Evolutionary conservation across 2,888 invertebrate species (phyloP).

Genomic region (Leptodirus hochenwartii): DNA sequence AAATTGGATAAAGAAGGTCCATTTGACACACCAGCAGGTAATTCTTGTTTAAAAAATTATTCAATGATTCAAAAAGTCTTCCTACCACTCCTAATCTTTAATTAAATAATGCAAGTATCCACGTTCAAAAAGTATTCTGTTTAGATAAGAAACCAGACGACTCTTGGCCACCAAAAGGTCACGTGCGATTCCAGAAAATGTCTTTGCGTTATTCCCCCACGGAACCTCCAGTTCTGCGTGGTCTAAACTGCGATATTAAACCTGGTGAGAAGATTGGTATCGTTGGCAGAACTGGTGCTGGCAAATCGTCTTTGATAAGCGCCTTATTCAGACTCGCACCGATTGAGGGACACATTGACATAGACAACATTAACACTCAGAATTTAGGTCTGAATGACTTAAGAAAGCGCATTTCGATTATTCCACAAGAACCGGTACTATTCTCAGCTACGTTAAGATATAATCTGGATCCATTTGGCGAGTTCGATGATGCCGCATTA

Average conservation of each 20-base stretch:
- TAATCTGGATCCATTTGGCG: conserved; percentile 68
- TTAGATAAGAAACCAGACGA: conserved; percentile 4
- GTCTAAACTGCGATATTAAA: conserved; percentile 39
- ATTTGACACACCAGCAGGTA: conserved; percentile 31
- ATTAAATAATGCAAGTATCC: too few species aligned
- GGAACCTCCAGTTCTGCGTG: conserved; percentile 48
- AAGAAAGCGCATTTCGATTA: conserved; percentile 67
- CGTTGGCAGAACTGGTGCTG: conserved; percentile 75
- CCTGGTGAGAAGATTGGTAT: conserved; percentile 59
- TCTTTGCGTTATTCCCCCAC: conserved; percentile 42
- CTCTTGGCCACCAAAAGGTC: conserved; percentile 38
- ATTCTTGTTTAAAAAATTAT: too few species aligned
- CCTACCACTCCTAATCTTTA: too few species aligned
- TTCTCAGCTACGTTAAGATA: conserved; percentile 68
- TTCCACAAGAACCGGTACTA: conserved; percentile 19
- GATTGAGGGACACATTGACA: conserved; percentile 52
- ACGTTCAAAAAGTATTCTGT: too few species aligned
- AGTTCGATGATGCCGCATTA: conserved; percentile 47
- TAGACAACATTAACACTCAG: conserved; percentile 57
- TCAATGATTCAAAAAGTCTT: too few species aligned
- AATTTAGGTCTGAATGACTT: conserved; percentile 57
- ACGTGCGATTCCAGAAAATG: conserved; percentile 37
- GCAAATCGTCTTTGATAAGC: conserved; percentile 64
- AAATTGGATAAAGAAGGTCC: conserved; percentile 47
- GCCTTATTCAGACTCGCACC: conserved; percentile 68